Percentiles rank a stretch among this genome's conserved stretches.
Evolutionary conservation across 2,888 invertebrate genomes (phyloP).

Genomic region (Diadromus collaris): DNA sequence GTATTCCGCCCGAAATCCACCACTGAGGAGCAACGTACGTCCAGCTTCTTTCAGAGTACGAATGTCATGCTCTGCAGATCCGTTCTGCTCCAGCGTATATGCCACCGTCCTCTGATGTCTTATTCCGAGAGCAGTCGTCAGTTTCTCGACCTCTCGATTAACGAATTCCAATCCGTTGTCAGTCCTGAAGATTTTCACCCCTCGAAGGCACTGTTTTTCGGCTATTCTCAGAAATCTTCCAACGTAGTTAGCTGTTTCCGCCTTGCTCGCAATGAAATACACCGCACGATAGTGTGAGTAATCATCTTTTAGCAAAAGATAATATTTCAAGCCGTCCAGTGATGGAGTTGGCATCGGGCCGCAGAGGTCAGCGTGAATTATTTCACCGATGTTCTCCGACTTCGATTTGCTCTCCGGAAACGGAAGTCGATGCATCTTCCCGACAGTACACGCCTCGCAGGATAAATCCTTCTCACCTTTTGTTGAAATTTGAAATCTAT

Average conservation of each 20-base stretch:
- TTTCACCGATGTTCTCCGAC: conserved; percentile 33
- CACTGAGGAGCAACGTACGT: conserved; percentile 40
- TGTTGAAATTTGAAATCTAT: conserved; percentile 25
- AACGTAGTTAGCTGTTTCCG: conserved; percentile 29
- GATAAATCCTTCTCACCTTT: conserved; percentile 29
- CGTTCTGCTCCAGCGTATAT: conserved; percentile 55
- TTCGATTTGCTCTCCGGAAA: conserved; percentile 44
- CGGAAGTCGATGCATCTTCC: conserved; percentile 40
- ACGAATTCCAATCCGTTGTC: conserved; percentile 57
- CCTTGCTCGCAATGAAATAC: conserved; percentile 51
- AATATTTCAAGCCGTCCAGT: conserved; percentile 49
- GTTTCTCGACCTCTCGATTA: conserved; percentile 5
- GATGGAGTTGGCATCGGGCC: conserved; percentile 53
- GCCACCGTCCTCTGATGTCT: conserved; percentile 47
- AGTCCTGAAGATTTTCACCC: conserved; percentile 25
- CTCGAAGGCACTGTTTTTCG: conserved; percentile 44
- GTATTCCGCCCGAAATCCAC: conserved; percentile 20
- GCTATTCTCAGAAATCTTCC: conserved; percentile 39
- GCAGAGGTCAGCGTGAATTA: conserved; percentile 55
- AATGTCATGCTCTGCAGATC: conserved; percentile 47
- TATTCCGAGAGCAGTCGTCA: conserved; percentile 12
- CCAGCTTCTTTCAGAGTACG: conserved; percentile 51
- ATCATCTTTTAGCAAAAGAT: conserved; percentile 54
- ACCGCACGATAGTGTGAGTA: conserved; percentile 41
- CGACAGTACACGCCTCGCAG: conserved; percentile 39